Percentiles rank a stretch among this genome's conserved stretches.
Evolutionary conservation across 2,113 vertebrate species (phyloP).

Genomic region (Bostrychus sinensis): DNA sequence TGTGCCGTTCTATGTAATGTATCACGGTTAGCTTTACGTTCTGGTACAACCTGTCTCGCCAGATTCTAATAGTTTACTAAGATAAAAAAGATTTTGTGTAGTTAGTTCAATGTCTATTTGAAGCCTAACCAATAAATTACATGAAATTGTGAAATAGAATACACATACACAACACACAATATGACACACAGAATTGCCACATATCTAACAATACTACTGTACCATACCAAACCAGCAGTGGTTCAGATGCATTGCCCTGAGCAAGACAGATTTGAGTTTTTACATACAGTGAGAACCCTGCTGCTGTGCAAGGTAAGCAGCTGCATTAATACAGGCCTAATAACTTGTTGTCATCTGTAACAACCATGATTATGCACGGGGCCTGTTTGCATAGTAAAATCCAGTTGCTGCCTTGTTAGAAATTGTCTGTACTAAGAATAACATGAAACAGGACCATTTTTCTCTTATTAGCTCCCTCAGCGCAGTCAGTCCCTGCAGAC

Average conservation of each 20-base stretch:
- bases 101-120: too few species aligned
- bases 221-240: background rate
- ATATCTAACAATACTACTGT: background rate
- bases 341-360: background rate
- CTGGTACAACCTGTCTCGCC: too few species aligned
- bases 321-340: background rate
- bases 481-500: slow-evolving; percentile 19
- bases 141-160: too few species aligned
- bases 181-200: background rate
- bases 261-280: background rate
- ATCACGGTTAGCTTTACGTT: too few species aligned
- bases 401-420: background rate
- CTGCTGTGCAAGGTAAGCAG: background rate
- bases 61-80: too few species aligned
- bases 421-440: background rate
- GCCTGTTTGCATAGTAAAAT: background rate
- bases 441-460: background rate
- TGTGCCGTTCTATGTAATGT: too few species aligned
- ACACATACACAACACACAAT: too few species aligned
- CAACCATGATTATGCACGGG: background rate
- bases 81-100: too few species aligned
- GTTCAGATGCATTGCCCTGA: background rate
- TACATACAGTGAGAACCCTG: background rate
- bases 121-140: too few species aligned
- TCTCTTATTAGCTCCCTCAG: slow-evolving; percentile 1